Percentiles rank a stretch among this genome's conserved stretches.
Evolutionary conservation across 2,888 invertebrate genomes (phyloP).

Genomic region (Ashinkailepas kermadecensis): DNA sequence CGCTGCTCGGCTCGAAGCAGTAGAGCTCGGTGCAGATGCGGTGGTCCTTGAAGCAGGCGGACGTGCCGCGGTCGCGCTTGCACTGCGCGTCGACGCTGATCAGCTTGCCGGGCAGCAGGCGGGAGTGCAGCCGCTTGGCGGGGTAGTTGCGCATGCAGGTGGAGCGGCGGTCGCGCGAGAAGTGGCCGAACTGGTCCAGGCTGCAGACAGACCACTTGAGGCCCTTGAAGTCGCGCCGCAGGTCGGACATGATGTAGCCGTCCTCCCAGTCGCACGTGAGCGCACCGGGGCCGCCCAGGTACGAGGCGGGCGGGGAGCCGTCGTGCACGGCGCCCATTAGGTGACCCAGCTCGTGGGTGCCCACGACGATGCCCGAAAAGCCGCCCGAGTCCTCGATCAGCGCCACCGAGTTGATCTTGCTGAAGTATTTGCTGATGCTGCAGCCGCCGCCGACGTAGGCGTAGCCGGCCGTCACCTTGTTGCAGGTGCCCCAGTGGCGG

Average conservation of each 20-base stretch:
- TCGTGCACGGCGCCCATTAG: conserved; percentile 25
- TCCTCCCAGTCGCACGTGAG: conserved; percentile 7
- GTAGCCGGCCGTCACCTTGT: conserved; percentile 24
- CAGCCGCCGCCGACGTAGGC: conserved; percentile 26
- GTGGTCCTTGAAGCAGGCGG: conserved; percentile 22
- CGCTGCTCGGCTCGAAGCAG: conserved; percentile 16
- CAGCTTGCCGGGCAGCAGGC: conserved; percentile 3
- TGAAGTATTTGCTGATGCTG: not conserved
- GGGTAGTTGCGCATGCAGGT: conserved; percentile 23
- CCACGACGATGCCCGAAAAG: conserved; percentile 24
- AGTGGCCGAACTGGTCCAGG: conserved; percentile 1
- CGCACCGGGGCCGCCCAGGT: conserved; percentile 24
- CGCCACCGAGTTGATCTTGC: conserved; percentile 23
- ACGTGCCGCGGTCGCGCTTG: conserved; percentile 12
- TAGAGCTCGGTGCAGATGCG: conserved; percentile 22
- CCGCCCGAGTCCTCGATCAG: conserved; percentile 25
- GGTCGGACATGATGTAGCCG: conserved; percentile 26
- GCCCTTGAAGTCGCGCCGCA: conserved; percentile 12
- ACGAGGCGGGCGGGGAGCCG: conserved; percentile 9
- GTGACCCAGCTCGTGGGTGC: conserved; percentile 24
- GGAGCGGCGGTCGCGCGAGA: not conserved
- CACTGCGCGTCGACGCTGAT: conserved; percentile 24
- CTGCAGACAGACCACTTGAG: conserved; percentile 24
- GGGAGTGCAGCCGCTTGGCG: too few species aligned
- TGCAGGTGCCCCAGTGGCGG: not conserved